A percentile compares a stretch with the other conserved stretches of the same genome.
These are phyloP conservation scores for Pangasianodon hypophthalmus DNA, from an alignment of 2,113 vertebrate species.

Conservation along the genomic window DNA sequence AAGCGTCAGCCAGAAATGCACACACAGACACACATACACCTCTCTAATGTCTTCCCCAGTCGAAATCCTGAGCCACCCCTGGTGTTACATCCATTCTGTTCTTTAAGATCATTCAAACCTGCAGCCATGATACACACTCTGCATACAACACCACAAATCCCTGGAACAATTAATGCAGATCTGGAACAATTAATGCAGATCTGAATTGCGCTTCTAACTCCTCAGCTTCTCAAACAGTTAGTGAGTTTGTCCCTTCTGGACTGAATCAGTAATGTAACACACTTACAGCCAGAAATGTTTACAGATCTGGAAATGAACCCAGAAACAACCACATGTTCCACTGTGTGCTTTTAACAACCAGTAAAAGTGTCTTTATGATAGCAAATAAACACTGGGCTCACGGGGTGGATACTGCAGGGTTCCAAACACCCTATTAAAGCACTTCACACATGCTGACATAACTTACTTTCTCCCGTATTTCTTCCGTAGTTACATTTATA, in stretches of 20 bases:
- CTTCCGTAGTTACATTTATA: neutral
- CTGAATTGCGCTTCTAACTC: neutral
- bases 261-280: neutral
- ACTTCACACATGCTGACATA: constrained; percentile 11
- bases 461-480: neutral
- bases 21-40: neutral
- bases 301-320: constrained; percentile 18
- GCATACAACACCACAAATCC: neutral
- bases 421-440: neutral
- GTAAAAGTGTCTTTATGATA: constrained; percentile 22
- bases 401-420: neutral
- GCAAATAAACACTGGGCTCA: constrained; percentile 15
- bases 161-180: neutral
- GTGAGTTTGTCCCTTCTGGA: neutral
- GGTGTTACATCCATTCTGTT: neutral
- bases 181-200: neutral
- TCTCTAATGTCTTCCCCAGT: neutral
- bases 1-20: constrained; percentile 3
- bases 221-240: neutral
- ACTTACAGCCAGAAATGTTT: constrained; percentile 11
- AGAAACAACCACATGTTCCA: constrained; percentile 8
- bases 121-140: neutral
- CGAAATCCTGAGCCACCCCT: neutral
- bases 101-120: neutral
- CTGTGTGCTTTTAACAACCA: constrained; percentile 21